phyloP scores from a whole-genome alignment of 2,888 invertebrate species.

The Agrilus biguttatus region DNA sequence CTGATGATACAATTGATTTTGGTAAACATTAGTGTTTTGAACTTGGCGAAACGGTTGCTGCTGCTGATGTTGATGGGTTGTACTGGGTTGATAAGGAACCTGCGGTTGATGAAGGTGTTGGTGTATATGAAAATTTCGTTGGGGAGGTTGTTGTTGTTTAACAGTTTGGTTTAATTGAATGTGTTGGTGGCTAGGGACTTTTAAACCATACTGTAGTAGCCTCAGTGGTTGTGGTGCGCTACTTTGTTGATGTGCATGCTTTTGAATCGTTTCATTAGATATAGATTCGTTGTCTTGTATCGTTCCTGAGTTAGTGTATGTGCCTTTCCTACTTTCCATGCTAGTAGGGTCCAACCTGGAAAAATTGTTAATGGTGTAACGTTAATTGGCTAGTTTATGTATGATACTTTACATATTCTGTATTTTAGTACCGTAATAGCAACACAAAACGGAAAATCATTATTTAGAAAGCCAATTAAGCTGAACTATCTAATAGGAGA shows the following conservation, averaged over 20 bases:
- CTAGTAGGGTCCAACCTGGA: constrained; percentile 28
- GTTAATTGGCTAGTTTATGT: too few species aligned
- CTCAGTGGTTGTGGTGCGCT: constrained; percentile 39
- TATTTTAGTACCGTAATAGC: too few species aligned
- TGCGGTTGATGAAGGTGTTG: constrained; percentile 18
- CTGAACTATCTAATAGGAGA: not conserved
- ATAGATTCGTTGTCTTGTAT: constrained; percentile 13
- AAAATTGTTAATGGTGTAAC: constrained; percentile 7
- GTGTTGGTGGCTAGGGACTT: constrained; percentile 38
- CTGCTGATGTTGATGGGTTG: constrained; percentile 15
- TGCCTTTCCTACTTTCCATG: constrained; percentile 28
- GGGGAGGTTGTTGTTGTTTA: constrained; percentile 35
- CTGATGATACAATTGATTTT: constrained; percentile 12
- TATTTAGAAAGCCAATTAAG: not conserved
- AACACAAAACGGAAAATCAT: not conserved
- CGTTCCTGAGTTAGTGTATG: constrained; percentile 17
- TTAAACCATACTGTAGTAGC: constrained; percentile 39
- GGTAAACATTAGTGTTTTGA: constrained; percentile 10
- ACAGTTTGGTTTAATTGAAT: constrained; percentile 22
- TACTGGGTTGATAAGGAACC: constrained; percentile 23
- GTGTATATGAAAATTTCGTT: constrained; percentile 25
- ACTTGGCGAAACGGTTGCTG: constrained; percentile 9
- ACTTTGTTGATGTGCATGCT: constrained; percentile 42
- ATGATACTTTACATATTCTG: too few species aligned
- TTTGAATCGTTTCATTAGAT: constrained; percentile 23